Percentiles rank a stretch among this genome's conserved stretches.
Evolutionary conservation across 1,140 invertebrate species (phyloP).

Genomic region (Eurytemora carolleeae): DNA sequence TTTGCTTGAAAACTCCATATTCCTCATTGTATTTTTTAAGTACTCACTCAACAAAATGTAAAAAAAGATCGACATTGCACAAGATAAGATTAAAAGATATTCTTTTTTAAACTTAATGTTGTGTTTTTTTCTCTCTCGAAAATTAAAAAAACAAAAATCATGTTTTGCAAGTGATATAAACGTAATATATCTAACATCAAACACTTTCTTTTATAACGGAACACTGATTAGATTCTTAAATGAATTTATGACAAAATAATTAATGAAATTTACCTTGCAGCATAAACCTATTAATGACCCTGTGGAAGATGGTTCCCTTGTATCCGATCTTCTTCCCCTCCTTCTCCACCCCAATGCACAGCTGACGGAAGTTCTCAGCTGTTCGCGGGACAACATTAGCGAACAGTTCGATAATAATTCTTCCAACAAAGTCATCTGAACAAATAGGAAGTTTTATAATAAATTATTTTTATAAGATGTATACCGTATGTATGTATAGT

Average conservation of each 20-base stretch:
- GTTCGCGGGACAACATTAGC: constrained; percentile 37
- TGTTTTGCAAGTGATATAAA: too few relatives aligned
- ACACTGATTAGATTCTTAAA: too few relatives aligned
- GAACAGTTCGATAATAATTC: constrained; percentile 37
- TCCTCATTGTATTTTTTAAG: too few relatives aligned
- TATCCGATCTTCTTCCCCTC: constrained; percentile 20
- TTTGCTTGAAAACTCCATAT: too few relatives aligned
- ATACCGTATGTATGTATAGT: background rate
- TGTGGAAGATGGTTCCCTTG: constrained; percentile 43
- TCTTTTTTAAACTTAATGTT: too few relatives aligned
- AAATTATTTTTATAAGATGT: background rate
- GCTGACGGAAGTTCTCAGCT: constrained; percentile 39
- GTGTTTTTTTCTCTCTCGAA: too few relatives aligned
- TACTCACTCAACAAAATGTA: too few relatives aligned
- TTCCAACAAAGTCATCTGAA: constrained; percentile 25
- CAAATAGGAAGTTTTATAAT: background rate
- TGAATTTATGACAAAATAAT: background rate
- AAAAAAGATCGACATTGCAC: too few relatives aligned
- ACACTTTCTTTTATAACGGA: too few relatives aligned
- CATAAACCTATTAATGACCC: constrained; percentile 84
- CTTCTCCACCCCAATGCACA: constrained; percentile 29
- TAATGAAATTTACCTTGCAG: constrained; percentile 27
- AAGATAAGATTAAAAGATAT: too few relatives aligned
- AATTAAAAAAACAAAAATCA: too few relatives aligned
- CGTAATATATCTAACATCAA: too few relatives aligned